Evolutionary conservation across 1,140 invertebrate species (phyloP).

Genomic region (Archivesica marissinica): DNA sequence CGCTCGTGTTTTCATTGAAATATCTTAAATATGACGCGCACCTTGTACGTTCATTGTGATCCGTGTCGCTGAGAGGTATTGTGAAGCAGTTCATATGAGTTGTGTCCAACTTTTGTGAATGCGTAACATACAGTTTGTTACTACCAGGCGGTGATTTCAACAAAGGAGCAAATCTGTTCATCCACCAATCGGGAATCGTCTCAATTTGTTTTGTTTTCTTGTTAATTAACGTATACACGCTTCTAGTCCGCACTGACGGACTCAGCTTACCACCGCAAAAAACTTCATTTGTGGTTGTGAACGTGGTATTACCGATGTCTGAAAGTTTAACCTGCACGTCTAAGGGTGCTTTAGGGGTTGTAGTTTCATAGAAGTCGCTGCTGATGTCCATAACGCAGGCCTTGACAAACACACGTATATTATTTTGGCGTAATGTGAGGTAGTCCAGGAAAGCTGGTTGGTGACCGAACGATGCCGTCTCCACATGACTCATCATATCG

Average conservation of each 20-base stretch:
- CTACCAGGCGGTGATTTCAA: background rate
- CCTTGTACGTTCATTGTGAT: constrained; percentile 67
- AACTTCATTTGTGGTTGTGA: constrained; percentile 67
- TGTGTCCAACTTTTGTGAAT: constrained; percentile 30
- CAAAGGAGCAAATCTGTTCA: constrained; percentile 52
- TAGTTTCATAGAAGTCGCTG: constrained; percentile 72
- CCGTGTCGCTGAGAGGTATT: constrained; percentile 71
- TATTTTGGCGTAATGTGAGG: constrained; percentile 60
- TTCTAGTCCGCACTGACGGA: constrained; percentile 67
- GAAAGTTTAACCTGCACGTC: constrained; percentile 64
- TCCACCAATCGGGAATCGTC: constrained; percentile 73
- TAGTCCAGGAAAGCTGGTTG: constrained; percentile 70
- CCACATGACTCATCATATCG: constrained; percentile 74
- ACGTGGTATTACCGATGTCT: constrained; percentile 69
- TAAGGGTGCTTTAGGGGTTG: constrained; percentile 73
- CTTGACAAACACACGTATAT: constrained; percentile 67
- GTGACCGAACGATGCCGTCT: constrained; percentile 70
- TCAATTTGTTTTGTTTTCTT: constrained; percentile 48
- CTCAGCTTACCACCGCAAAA: constrained; percentile 70
- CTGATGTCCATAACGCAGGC: constrained; percentile 70
- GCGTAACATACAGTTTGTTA: constrained; percentile 39
- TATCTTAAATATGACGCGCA: constrained; percentile 74
- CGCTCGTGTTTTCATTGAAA: constrained; percentile 72
- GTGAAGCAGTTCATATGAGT: constrained; percentile 65
- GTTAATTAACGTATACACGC: constrained; percentile 68